Evolutionary conservation across 2,113 vertebrate species (phyloP).

Genomic region (Arvicanthis niloticus): DNA sequence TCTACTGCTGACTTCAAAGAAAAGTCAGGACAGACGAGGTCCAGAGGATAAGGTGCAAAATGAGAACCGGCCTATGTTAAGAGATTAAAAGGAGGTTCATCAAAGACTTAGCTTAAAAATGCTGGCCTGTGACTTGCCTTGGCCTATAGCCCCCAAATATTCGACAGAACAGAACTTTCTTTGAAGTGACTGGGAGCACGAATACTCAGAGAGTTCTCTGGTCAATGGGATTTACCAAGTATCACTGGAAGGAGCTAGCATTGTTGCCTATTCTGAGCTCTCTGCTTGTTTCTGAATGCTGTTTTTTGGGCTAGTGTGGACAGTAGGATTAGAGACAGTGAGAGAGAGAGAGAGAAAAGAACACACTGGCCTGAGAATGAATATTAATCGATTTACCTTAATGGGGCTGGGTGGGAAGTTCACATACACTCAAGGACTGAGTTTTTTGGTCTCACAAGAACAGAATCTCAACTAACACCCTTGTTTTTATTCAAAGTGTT

Average conservation of each 20-base stretch:
- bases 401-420: neutral
- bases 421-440: neutral
- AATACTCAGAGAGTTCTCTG: neutral
- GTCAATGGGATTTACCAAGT: slow-evolving; percentile 25
- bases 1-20: slow-evolving; percentile 73
- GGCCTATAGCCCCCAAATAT: slow-evolving; percentile 69
- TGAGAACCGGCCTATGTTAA: slow-evolving; percentile 52
- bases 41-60: slow-evolving; percentile 58
- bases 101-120: slow-evolving; percentile 74
- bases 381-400: neutral
- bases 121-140: slow-evolving; percentile 65
- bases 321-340: neutral
- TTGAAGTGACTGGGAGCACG: slow-evolving; percentile 66
- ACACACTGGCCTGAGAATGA: neutral
- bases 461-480: neutral
- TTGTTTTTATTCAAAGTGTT: neutral
- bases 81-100: slow-evolving; percentile 78
- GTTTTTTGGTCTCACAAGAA: neutral
- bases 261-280: neutral
- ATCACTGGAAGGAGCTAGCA: neutral
- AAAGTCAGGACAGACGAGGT: slow-evolving; percentile 65
- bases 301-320: neutral
- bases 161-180: slow-evolving; percentile 59
- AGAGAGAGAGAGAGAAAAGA: neutral
- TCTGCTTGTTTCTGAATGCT: neutral